Evolutionary conservation across 2,113 vertebrate genomes (phyloP).

Genomic region (Leptodactylus fuscus): DNA sequence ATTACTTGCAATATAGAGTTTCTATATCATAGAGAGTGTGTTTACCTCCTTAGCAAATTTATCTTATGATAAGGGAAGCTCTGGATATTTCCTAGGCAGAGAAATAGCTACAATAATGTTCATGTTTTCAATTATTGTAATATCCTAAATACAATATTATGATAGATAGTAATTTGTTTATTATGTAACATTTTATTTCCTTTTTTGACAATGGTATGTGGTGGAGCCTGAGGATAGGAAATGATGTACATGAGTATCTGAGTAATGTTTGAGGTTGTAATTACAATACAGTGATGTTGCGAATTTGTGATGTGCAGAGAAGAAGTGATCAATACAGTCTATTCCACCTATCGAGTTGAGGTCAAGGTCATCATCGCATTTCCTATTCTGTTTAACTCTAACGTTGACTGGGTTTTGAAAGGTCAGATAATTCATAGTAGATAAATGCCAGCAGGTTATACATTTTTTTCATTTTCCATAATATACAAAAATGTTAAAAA

Average conservation of each 20-base stretch:
- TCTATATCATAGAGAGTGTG: neutral
- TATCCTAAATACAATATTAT: neutral
- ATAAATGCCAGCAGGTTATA: neutral
- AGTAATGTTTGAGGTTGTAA: constrained; percentile 32
- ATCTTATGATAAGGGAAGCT: too few species aligned
- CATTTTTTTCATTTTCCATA: neutral
- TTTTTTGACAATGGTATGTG: neutral
- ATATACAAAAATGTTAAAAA: neutral
- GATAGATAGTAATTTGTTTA: neutral
- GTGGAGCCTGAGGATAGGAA: constrained; percentile 45
- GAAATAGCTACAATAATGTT: too few species aligned
- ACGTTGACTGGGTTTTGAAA: neutral
- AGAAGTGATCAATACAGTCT: constrained; percentile 40
- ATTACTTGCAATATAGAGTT: neutral
- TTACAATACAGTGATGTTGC: constrained; percentile 15
- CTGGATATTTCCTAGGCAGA: too few species aligned
- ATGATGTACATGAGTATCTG: constrained; percentile 1
- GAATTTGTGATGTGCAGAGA: constrained; percentile 1
- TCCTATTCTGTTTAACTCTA: neutral
- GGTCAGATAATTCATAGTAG: neutral
- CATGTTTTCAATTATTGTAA: too few species aligned
- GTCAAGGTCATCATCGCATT: constrained; percentile 37
- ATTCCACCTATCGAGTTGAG: constrained; percentile 34
- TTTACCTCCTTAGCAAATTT: too few species aligned
- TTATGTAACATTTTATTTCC: neutral